phyloP scores from a whole-genome alignment of 1,140 invertebrate species.

The Neomicropteryx cornuta region DNA sequence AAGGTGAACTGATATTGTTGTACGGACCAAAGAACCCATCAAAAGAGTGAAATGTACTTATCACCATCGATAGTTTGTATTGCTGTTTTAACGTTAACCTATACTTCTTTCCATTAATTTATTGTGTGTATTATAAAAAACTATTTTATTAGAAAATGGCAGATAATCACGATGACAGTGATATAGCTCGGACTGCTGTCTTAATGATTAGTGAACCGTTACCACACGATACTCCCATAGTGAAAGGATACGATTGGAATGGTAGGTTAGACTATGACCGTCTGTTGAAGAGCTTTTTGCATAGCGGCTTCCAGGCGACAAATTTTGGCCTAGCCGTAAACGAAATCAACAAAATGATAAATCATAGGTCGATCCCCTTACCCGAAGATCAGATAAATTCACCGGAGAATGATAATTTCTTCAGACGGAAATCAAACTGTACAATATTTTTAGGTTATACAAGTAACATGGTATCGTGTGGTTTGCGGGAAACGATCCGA shows the following conservation, averaged over 20 bases:
- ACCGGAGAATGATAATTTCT: conserved; percentile 69
- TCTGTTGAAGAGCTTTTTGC: conserved; percentile 68
- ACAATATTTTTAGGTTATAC: conserved; percentile 98
- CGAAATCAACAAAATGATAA: conserved; percentile 89
- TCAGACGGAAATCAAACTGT: conserved; percentile 67
- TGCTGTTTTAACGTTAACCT: too few relatives aligned
- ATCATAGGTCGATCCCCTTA: conserved; percentile 51
- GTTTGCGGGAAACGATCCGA: conserved; percentile 81
- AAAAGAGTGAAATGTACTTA: too few relatives aligned
- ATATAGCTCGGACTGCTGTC: conserved; percentile 51
- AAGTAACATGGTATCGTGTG: conserved; percentile 94
- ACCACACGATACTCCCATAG: conserved; percentile 48
- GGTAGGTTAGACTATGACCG: conserved; percentile 80
- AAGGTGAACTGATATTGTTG: too few relatives aligned
- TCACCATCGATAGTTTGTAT: too few relatives aligned
- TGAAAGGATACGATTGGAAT: conserved; percentile 87
- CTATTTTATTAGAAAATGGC: too few relatives aligned
- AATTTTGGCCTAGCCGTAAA: conserved; percentile 85
- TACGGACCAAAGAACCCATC: too few relatives aligned
- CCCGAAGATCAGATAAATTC: conserved; percentile 51
- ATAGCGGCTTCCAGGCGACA: conserved; percentile 92
- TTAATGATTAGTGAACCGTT: conserved; percentile 50
- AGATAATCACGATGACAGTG: too few relatives aligned
- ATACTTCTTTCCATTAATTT: too few relatives aligned
- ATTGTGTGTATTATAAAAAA: too few relatives aligned